Evolutionary conservation across 2,888 invertebrate genomes (phyloP).

Genomic region (Drosophila subquinaria): DNA sequence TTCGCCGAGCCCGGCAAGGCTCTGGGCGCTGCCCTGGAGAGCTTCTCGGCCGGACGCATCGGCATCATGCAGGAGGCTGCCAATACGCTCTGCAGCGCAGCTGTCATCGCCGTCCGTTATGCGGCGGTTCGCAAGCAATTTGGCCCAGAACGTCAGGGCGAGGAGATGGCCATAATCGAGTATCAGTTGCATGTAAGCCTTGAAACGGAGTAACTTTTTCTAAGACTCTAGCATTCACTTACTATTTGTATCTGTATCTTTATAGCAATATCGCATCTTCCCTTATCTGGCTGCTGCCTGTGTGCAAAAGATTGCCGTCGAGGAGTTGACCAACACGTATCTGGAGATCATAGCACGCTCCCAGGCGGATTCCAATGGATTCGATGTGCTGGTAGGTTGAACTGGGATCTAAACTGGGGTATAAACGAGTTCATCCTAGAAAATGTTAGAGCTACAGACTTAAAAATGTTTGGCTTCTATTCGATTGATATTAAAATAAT

Average conservation of each 20-base stretch:
- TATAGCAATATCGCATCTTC: conserved; percentile 90
- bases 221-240: no score
- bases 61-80: conserved; percentile 88
- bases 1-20: conserved; percentile 95
- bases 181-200: conserved; percentile 90
- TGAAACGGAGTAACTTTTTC: conserved; percentile 58
- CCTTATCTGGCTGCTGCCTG: conserved; percentile 90
- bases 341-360: conserved; percentile 90
- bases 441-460: no score
- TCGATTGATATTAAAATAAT: no score
- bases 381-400: conserved; percentile 83
- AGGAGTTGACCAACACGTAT: conserved; percentile 89
- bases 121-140: conserved; percentile 92
- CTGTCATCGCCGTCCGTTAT: conserved; percentile 92
- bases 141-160: conserved; percentile 88
- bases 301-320: conserved; percentile 88
- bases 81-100: conserved; percentile 87
- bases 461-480: no score
- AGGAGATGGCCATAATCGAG: conserved; percentile 91
- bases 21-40: conserved; percentile 94
- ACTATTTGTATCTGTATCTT: background rate
- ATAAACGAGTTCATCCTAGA: background rate
- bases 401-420: background rate
- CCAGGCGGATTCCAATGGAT: conserved; percentile 85
- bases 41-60: conserved; percentile 93